Base-by-base conservation (phyloP, 1,140 invertebrate species). In the Drosophila repleta region DNA sequence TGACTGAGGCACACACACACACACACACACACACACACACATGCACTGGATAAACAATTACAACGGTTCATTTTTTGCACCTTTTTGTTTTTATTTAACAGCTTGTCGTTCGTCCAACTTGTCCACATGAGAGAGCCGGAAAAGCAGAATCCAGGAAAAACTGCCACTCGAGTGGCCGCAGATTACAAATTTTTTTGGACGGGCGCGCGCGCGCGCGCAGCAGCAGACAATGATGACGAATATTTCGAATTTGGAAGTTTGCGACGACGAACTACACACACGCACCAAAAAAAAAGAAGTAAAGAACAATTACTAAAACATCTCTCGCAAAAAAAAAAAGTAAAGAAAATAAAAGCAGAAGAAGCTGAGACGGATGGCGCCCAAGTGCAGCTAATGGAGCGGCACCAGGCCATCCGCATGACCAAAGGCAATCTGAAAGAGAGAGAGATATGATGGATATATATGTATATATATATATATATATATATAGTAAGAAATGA, bases 31-130 rank as follows among this genome's bases (percentile, higher is more conserved):
- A 48, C 55, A 65, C 63, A 45, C 52, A 29, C 8, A 29, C 24
- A 6, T 29, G 6, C 4, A 29, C 29, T 82, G 78, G 60, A 72
- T 82, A 82, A 85, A 85, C 81, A 87, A 85, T 85, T 87, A 85
- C 81, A 88, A 88, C 73, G 74, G 77, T 81, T 84, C 77, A 85
- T 76, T 29, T 29, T 29, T 29, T 29, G 26, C 73, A 79, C 73
- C 69, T 37, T 60, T 24, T 65, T 43, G 17, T 17, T 60, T 37
- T 65, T 43, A 20, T 17, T 60, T 37, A 13, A n/a, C 45, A 37
- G 32, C 20, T 58, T 18, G 24, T 52, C 69, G 29, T 61, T 53
- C 64, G 56, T 79, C 74, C 74, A 78, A 82, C 74, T 69, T 74
- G 58, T 53, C 55, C 57, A 58, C 60, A 65, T 65, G 83, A 77